Conservation (phyloP, 2,888 invertebrate species). For the Trachelus stipa region DNA sequence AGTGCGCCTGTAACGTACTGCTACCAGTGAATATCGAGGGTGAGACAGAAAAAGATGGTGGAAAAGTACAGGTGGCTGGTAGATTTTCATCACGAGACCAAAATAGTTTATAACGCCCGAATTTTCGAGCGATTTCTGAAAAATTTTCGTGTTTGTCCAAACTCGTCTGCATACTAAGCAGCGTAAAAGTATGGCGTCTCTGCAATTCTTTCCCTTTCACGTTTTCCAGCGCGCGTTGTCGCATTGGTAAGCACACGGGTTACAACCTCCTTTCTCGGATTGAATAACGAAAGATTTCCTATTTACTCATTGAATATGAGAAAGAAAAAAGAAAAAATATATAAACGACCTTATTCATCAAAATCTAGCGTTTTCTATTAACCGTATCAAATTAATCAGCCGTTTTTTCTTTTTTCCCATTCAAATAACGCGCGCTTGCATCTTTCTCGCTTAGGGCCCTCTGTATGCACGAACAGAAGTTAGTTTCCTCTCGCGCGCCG, state of each 20-base stretch:
- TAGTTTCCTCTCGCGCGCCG: not conserved
- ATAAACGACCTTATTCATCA: not conserved
- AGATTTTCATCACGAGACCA: conserved; percentile 37
- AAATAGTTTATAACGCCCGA: conserved; percentile 40
- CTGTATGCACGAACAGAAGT: not conserved
- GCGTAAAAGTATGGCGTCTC: conserved; percentile 7
- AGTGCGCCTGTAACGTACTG: not conserved
- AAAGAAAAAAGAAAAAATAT: not conserved
- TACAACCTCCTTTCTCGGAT: not conserved
- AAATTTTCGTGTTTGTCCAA: conserved; percentile 46
- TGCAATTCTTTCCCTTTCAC: not conserved
- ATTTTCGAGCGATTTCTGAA: conserved; percentile 34
- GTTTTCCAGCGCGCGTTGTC: not conserved
- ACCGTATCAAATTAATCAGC: conserved; percentile 6
- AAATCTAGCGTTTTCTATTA: not conserved
- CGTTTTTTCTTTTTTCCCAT: not conserved
- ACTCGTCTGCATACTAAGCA: conserved; percentile 47
- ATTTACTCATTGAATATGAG: not conserved
- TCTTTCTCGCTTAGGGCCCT: not conserved
- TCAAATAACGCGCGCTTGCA: not conserved
- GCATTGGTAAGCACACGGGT: not conserved
- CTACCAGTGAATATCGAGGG: not conserved
- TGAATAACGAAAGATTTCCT: not conserved
- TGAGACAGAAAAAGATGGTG: not conserved
- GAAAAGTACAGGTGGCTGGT: conserved; percentile 4